phyloP scores from a whole-genome alignment of 2,888 invertebrate genomes.

The Idaea straminata region DNA sequence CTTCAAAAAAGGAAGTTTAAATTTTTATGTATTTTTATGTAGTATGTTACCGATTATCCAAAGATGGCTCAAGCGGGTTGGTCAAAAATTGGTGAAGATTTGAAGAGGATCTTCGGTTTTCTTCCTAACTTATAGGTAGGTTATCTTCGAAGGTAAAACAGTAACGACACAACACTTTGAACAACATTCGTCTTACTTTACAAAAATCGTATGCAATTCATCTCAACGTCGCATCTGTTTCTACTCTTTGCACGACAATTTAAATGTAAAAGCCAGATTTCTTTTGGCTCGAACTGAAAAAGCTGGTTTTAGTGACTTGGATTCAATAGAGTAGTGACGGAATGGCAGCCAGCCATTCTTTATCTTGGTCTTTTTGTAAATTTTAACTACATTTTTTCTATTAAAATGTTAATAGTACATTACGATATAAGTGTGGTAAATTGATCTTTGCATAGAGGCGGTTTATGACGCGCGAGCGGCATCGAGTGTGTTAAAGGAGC shows the following conservation, averaged over 20 bases:
- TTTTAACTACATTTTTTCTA: neutral
- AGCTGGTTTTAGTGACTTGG: conserved; percentile 19
- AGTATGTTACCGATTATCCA: too few species aligned
- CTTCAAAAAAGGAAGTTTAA: too few species aligned
- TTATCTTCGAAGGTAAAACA: neutral
- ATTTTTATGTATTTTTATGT: too few species aligned
- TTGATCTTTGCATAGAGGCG: too few species aligned
- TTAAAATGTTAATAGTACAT: too few species aligned
- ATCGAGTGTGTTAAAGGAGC: too few species aligned
- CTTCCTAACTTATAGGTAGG: too few species aligned
- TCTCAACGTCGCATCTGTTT: conserved; percentile 11
- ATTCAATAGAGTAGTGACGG: conserved; percentile 24
- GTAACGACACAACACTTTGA: neutral
- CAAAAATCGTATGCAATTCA: neutral
- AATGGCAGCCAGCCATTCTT: conserved; percentile 2
- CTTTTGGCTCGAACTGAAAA: conserved; percentile 21
- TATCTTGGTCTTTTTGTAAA: conserved; percentile 4
- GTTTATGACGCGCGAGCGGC: too few species aligned
- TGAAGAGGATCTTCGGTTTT: too few species aligned
- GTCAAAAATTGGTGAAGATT: too few species aligned
- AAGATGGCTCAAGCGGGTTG: too few species aligned
- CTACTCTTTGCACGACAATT: conserved; percentile 17
- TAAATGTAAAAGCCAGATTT: conserved; percentile 25
- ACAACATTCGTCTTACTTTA: conserved; percentile 4
- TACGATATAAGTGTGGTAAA: too few species aligned